Conservation (phyloP, 2,797 vertebrate genomes). For the Enteromius treurensis region DNA sequence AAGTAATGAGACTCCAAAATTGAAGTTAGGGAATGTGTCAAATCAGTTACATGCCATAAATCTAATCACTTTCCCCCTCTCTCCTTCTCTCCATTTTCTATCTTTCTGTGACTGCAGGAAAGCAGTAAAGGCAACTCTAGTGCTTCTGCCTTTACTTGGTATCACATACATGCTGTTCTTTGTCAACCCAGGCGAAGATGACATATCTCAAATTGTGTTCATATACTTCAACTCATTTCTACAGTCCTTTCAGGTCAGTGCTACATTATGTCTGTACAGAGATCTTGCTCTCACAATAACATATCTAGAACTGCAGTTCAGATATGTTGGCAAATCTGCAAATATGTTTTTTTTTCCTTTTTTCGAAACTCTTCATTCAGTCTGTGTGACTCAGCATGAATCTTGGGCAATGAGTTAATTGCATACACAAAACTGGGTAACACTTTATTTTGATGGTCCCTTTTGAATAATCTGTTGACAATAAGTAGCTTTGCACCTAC, state of each 20-base stretch:
- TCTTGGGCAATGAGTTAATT: background rate
- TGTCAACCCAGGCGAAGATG: slow-evolving; percentile 94
- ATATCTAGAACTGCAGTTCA: background rate
- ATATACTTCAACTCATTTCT: slow-evolving; percentile 99
- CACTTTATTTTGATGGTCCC: too few relatives aligned
- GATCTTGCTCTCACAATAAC: background rate
- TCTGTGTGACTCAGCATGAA: background rate
- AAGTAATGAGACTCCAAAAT: background rate
- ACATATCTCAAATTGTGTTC: slow-evolving; percentile 96
- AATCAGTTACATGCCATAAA: background rate
- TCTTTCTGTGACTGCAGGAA: slow-evolving; percentile 78
- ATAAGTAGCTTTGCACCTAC: too few relatives aligned
- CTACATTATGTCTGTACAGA: background rate
- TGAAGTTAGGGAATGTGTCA: background rate
- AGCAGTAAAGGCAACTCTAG: slow-evolving; percentile 95
- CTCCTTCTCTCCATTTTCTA: background rate
- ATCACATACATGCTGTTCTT: slow-evolving; percentile 99
- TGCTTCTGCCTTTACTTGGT: slow-evolving; percentile 92
- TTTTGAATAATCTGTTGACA: too few relatives aligned
- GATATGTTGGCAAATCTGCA: background rate
- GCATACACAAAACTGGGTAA: background rate
- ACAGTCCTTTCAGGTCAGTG: slow-evolving; percentile 95
- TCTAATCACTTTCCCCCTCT: background rate
- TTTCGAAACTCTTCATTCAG: background rate
- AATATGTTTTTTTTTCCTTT: background rate